Evolutionary conservation across 2,797 vertebrate genomes (phyloP).

Genomic region (Monodelphis domestica): DNA sequence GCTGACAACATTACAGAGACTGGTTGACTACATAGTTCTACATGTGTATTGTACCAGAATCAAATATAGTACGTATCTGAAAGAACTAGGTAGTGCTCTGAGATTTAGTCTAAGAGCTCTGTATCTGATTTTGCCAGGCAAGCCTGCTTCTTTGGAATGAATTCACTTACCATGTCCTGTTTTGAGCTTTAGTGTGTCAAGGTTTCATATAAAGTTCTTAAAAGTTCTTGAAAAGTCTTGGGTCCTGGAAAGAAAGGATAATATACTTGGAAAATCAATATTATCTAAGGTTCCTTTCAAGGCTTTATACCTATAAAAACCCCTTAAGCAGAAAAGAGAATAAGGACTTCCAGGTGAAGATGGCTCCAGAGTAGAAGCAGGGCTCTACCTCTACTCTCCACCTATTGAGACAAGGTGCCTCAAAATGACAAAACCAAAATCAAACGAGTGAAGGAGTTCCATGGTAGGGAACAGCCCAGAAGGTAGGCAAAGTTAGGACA

Average conservation of each 20-base stretch:
- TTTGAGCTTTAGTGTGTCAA: background rate
- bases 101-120: background rate
- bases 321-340: too few species aligned
- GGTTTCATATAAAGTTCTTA: background rate
- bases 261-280: background rate
- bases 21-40: background rate
- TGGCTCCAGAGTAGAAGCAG: too few species aligned
- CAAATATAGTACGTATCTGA: background rate
- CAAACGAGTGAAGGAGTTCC: too few species aligned
- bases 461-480: too few species aligned
- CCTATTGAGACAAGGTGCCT: too few species aligned
- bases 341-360: too few species aligned
- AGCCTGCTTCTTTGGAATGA: background rate
- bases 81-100: background rate
- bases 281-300: background rate
- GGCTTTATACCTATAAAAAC: background rate
- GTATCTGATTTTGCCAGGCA: background rate
- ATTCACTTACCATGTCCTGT: background rate
- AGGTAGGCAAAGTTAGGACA: too few species aligned
- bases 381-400: too few species aligned
- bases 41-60: background rate
- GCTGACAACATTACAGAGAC: background rate
- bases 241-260: background rate
- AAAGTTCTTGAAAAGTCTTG: background rate
- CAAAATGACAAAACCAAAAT: too few species aligned